phyloP scores from a whole-genome alignment of 1,140 invertebrate genomes.

The Drosophila takahashii region DNA sequence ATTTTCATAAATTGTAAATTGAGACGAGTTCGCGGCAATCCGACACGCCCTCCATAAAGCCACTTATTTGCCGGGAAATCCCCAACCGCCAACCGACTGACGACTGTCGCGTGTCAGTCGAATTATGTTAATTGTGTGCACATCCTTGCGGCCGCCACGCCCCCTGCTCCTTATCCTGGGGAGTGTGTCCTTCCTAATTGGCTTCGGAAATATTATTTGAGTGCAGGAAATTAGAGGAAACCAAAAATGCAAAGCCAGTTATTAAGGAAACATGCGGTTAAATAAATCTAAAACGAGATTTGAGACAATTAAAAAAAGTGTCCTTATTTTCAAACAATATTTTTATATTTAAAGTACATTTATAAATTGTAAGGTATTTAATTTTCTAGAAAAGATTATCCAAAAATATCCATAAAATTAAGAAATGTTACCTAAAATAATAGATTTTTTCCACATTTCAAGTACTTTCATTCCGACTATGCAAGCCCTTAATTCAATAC shows the following conservation, averaged over 20 bases:
- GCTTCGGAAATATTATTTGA: conserved; percentile 76
- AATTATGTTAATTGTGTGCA: conserved; percentile 84
- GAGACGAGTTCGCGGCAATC: conserved; percentile 74
- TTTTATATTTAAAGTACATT: too few relatives aligned
- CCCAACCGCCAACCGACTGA: background rate
- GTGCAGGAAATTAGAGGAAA: conserved; percentile 43
- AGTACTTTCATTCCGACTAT: background rate
- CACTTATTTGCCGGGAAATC: background rate
- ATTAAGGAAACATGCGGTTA: background rate
- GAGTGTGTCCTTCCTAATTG: conserved; percentile 70
- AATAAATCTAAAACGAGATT: background rate
- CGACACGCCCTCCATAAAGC: conserved; percentile 41
- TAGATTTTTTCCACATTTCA: background rate
- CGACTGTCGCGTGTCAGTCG: conserved; percentile 79
- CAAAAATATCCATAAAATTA: background rate
- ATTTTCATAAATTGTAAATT: conserved; percentile 83
- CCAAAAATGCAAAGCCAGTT: conserved; percentile 54
- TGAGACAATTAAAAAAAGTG: background rate
- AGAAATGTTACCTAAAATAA: background rate
- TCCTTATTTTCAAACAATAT: too few relatives aligned
- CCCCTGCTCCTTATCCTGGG: conserved; percentile 18
- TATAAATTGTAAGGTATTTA: too few relatives aligned
- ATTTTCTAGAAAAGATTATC: too few relatives aligned
- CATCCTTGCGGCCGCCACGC: conserved; percentile 59
- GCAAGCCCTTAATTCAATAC: background rate